Base-by-base conservation (phyloP, 92 coral and sea anemone species). In the Paragorgia papillata region DNA sequence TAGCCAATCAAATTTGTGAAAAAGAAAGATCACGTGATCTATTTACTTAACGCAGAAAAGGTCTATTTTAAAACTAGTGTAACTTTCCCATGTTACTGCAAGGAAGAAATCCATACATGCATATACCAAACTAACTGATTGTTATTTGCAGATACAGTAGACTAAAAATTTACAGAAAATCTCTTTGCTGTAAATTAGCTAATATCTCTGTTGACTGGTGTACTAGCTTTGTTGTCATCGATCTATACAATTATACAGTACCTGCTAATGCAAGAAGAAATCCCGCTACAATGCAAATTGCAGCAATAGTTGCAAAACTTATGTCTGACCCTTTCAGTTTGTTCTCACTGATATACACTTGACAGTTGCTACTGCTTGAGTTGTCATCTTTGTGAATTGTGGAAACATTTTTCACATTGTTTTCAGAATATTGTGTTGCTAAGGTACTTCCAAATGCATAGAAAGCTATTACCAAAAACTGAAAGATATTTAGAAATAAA, bases 231-330 rank as follows among this genome's bases (percentile, higher is more conserved):
- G n/a, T n/a, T n/a, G n/a, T n/a, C n/a, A n/a, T n/a, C n/a, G n/a
- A n/a, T n/a, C 33, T 60, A 60, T 17, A 22, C 29, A 50, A 29
- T n/a, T n/a, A n/a, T n/a, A n/a, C 5, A 44, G 13, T 49, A 70
- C 77, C 77, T 50, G 77, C 62, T 3, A 70, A 70, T 18, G 57
- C 77, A 14, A 70, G 77, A 30, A 70, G 30, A 27, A 50, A 54
- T 30, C 77, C 77, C 50, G 77, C 77, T 2, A 70, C 62, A 30
- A 70, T 50, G 51, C 62, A 70, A 54, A 70, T 53, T 46, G 77
- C 77, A 48, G 77, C 77, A 70, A 70, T 70, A 40, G 62, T 25
- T 2, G 77, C 77, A 32, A 70, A 70, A 18, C 62, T 40, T 26
- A 70, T 53, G n/a, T 70, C 77, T 33, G 62, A 19, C 18, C 77